Percentiles rank a stretch among this genome's conserved stretches.
Evolutionary conservation across 2,888 invertebrate species (phyloP).

Genomic region (Monopis laevigella): DNA sequence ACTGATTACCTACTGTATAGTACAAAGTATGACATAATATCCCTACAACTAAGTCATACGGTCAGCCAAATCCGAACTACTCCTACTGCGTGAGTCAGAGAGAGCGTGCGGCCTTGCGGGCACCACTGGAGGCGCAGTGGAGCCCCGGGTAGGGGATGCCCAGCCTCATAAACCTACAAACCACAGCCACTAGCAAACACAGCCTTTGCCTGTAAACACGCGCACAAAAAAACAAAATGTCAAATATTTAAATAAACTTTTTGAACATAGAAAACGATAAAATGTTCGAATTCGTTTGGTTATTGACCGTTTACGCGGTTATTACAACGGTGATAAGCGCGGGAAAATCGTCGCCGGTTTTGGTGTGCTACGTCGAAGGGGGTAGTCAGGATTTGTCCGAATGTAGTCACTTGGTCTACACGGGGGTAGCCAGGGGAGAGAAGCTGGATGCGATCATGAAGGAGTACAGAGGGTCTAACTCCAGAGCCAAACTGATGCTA

Average conservation of each 20-base stretch:
- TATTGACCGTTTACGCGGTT: background rate
- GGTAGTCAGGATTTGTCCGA: slow-evolving; percentile 38
- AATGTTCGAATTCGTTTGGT: background rate
- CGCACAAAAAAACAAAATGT: slow-evolving; percentile 31
- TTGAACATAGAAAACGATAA: too few species aligned
- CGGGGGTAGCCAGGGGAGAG: slow-evolving; percentile 50
- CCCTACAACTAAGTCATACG: background rate
- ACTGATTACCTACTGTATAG: too few species aligned
- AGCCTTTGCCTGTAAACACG: slow-evolving; percentile 20
- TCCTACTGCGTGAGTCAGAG: background rate
- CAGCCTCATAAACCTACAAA: slow-evolving; percentile 29
- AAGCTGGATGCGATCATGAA: slow-evolving; percentile 51
- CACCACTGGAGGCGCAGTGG: slow-evolving; percentile 20
- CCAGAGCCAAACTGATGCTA: slow-evolving; percentile 62
- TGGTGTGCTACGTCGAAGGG: slow-evolving; percentile 52
- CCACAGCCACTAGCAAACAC: slow-evolving; percentile 38
- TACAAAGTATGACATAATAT: too few species aligned
- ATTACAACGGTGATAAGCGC: too few species aligned
- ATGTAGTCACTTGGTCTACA: slow-evolving; percentile 62
- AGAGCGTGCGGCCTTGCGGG: slow-evolving; percentile 47
- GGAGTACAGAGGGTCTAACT: slow-evolving; percentile 54
- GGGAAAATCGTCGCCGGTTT: too few species aligned
- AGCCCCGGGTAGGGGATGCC: slow-evolving; percentile 48
- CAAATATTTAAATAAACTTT: slow-evolving; percentile 10
- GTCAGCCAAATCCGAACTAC: background rate